Evolutionary conservation across 2,888 invertebrate species (phyloP).

Genomic region (Dioctria linearis): DNA sequence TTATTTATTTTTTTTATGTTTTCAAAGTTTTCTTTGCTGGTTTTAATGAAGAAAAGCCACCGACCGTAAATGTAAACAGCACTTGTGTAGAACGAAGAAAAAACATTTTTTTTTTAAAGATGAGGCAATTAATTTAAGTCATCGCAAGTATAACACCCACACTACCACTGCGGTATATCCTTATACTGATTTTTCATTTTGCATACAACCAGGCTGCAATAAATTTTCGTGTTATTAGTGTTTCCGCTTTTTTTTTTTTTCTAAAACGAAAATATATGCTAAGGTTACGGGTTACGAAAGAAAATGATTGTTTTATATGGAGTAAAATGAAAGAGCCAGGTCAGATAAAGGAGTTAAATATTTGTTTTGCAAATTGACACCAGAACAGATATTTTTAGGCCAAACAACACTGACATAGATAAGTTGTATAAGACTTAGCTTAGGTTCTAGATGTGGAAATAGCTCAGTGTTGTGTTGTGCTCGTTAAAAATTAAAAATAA

Average conservation of each 20-base stretch:
- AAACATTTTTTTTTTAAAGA: too few species aligned
- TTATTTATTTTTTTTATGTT: neutral
- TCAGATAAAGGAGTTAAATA: too few species aligned
- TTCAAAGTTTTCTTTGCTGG: neutral
- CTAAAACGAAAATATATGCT: neutral
- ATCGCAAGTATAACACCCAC: neutral
- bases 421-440: too few species aligned
- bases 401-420: too few species aligned
- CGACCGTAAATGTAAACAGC: neutral
- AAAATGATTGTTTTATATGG: too few species aligned
- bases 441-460: too few species aligned
- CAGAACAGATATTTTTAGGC: too few species aligned
- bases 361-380: too few species aligned
- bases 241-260: neutral
- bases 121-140: constrained; percentile 9
- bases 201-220: neutral
- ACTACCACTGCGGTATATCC: neutral
- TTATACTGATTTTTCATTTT: neutral
- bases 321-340: too few species aligned
- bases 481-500: too few species aligned
- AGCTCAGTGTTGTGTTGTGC: too few species aligned
- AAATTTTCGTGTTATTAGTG: neutral
- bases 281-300: neutral
- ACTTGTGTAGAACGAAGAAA: neutral
- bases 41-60: neutral